Conservation (phyloP, 92 coral and sea anemone genomes). For the Phenganax stokvisi region DNA sequence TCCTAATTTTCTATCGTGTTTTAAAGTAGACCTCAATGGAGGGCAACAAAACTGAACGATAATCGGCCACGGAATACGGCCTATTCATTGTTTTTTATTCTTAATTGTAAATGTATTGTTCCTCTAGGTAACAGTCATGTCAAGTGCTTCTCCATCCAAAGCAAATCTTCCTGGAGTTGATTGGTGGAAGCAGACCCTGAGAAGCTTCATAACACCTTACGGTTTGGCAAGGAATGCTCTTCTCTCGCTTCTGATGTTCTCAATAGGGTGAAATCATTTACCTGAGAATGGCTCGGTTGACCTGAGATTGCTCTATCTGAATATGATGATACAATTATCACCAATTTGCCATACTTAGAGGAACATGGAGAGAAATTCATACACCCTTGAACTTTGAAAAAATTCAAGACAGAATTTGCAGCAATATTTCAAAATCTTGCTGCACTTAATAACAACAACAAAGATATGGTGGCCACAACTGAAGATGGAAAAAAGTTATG, state of each 20-base stretch:
- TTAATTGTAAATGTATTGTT: background rate
- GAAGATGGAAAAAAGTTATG: background rate
- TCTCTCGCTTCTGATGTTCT: background rate
- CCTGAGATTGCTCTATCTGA: constrained; percentile 29
- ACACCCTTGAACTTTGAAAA: background rate
- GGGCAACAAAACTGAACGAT: no score
- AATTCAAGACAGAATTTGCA: background rate
- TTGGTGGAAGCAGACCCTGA: constrained; percentile 18
- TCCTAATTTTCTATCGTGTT: no score
- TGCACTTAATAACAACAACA: background rate
- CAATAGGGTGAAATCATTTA: no score
- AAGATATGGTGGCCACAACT: background rate
- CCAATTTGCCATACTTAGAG: background rate
- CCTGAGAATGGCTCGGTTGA: constrained; percentile 30
- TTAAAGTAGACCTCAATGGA: no score
- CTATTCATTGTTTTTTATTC: background rate
- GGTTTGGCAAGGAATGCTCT: background rate
- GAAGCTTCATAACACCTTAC: constrained; percentile 6
- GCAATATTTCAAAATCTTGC: background rate
- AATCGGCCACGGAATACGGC: no score
- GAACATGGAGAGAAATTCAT: background rate
- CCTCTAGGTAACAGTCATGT: background rate
- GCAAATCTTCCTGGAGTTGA: constrained; percentile 8
- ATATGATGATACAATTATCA: constrained; percentile 8
- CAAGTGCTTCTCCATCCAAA: background rate